Percentiles rank a stretch among this genome's conserved stretches.
These are phyloP conservation scores for Lasioglossum oenotherae DNA, from an alignment of 2,888 invertebrate species.

Conservation along the genomic window DNA sequence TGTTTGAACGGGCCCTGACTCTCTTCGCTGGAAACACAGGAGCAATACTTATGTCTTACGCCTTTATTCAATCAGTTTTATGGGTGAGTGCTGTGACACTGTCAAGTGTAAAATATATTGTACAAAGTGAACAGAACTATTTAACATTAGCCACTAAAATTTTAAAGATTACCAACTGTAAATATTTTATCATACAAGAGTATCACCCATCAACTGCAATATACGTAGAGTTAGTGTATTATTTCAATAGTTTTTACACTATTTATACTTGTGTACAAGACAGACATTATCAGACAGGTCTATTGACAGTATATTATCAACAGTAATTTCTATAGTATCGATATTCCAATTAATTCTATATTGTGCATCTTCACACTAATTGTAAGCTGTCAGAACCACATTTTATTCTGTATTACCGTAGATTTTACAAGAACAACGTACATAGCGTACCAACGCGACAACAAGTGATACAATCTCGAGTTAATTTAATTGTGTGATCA, in stretches of 20 bases:
- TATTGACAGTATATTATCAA: constrained; percentile 13
- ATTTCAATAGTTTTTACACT: constrained; percentile 40
- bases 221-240: constrained; percentile 11
- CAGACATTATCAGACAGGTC: constrained; percentile 33
- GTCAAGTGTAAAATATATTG: constrained; percentile 44
- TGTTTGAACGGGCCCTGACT: background rate
- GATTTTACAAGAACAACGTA: constrained; percentile 27
- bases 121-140: constrained; percentile 34
- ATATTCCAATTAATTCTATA: constrained; percentile 30
- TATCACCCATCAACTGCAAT: constrained; percentile 49
- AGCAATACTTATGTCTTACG: constrained; percentile 20
- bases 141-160: constrained; percentile 3
- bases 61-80: constrained; percentile 11
- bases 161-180: constrained; percentile 12
- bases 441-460: constrained; percentile 31
- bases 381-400: constrained; percentile 33
- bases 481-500: constrained; percentile 42
- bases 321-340: constrained; percentile 20
- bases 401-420: constrained; percentile 20
- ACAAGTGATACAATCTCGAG: constrained; percentile 33
- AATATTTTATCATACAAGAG: constrained; percentile 23
- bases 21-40: constrained; percentile 7
- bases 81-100: constrained; percentile 11
- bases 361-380: constrained; percentile 38
- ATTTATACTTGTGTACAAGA: constrained; percentile 58